phyloP scores from a whole-genome alignment of 2,797 vertebrate genomes.

The Falco peregrinus region DNA sequence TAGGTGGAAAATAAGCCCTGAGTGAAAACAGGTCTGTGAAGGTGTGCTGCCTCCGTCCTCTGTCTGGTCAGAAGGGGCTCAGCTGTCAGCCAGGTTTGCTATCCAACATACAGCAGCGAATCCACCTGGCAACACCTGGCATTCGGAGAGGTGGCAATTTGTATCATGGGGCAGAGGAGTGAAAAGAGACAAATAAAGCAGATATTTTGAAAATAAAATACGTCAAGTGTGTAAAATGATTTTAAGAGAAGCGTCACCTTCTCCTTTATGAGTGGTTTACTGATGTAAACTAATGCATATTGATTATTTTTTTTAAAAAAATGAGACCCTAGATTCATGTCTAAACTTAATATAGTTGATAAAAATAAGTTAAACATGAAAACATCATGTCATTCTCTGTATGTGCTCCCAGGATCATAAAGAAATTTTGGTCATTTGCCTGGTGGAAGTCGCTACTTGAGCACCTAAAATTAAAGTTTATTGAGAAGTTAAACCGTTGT shows the following conservation, averaged over 20 bases:
- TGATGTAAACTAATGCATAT: not conserved
- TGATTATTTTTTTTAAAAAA: not conserved
- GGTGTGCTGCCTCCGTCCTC: not conserved
- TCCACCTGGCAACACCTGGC: accelerated
- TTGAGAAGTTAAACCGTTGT: not conserved
- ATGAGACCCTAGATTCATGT: not conserved
- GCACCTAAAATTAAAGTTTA: not conserved
- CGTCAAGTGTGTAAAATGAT: not conserved
- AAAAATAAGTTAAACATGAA: not conserved
- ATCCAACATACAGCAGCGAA: accelerated
- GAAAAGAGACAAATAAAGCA: too few relatives aligned
- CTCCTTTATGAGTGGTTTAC: not conserved
- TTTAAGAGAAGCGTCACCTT: not conserved
- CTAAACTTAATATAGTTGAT: not conserved
- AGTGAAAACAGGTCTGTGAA: not conserved
- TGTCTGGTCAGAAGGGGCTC: not conserved
- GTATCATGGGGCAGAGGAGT: accelerated
- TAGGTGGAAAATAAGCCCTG: not conserved
- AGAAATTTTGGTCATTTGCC: not conserved
- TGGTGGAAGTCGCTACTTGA: not conserved
- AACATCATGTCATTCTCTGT: not conserved
- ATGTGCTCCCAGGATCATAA: not conserved
- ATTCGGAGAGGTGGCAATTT: too few relatives aligned
- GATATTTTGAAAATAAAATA: not conserved
- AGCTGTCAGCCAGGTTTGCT: too few relatives aligned